Evolutionary conservation across 2,113 vertebrate species (phyloP).

Genomic region (Manacus vitellinus): DNA sequence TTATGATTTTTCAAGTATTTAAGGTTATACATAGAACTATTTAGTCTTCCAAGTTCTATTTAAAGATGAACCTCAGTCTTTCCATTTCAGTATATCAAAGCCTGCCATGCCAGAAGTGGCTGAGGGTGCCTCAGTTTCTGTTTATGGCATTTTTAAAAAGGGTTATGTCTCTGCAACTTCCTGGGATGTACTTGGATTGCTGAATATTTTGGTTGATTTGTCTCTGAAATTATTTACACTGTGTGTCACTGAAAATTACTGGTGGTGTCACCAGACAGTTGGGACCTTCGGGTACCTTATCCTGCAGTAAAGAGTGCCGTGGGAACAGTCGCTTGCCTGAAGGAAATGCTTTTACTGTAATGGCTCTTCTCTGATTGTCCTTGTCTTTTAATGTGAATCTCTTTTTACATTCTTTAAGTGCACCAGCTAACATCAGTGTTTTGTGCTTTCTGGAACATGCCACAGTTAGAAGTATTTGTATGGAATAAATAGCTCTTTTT

Average conservation of each 20-base stretch:
- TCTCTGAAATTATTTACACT: not conserved
- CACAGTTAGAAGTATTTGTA: not conserved
- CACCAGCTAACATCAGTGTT: not conserved
- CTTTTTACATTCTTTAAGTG: not conserved
- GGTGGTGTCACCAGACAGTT: not conserved
- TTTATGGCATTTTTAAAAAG: not conserved
- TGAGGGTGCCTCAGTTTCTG: not conserved
- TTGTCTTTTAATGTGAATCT: not conserved
- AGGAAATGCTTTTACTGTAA: not conserved
- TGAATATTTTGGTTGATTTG: not conserved
- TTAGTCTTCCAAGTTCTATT: not conserved
- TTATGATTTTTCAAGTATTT: not conserved
- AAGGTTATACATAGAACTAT: not conserved
- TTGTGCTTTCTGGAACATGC: not conserved
- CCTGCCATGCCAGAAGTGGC: not conserved
- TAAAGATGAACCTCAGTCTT: not conserved
- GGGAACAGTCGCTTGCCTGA: fast-evolving
- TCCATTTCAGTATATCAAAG: not conserved
- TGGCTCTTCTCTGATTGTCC: not conserved
- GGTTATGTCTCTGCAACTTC: not conserved
- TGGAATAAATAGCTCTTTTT: not conserved
- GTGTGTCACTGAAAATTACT: not conserved
- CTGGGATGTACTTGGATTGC: not conserved
- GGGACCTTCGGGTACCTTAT: not conserved
- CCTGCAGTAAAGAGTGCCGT: not conserved